phyloP scores from a whole-genome alignment of 2,888 invertebrate genomes.

The Mythimna lalbum region DNA sequence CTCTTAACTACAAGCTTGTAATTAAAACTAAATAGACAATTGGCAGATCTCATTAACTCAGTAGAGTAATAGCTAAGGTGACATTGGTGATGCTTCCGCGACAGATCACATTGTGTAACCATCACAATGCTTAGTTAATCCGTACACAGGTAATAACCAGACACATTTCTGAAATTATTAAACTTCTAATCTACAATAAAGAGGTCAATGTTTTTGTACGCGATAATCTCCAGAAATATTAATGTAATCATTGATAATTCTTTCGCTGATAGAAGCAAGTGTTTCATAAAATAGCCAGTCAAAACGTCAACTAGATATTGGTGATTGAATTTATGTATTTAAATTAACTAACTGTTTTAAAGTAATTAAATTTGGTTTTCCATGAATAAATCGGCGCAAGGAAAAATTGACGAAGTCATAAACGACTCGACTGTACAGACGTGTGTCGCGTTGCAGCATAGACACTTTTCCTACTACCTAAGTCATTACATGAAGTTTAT shows the following conservation, averaged over 20 bases:
- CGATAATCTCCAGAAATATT: background rate
- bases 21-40: constrained; percentile 1
- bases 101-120: constrained; percentile 61
- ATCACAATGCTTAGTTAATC: constrained; percentile 18
- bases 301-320: background rate
- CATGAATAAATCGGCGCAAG: background rate
- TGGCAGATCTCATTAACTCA: constrained; percentile 15
- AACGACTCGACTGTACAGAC: background rate
- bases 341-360: background rate
- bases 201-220: background rate
- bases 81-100: constrained; percentile 83
- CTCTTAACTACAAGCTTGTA: constrained; percentile 11
- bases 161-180: background rate
- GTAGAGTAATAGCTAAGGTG: constrained; percentile 77
- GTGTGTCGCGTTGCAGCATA: background rate
- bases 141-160: background rate
- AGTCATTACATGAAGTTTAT: background rate
- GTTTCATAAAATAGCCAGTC: too few species aligned
- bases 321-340: too few species aligned
- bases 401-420: background rate
- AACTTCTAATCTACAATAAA: background rate
- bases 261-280: background rate
- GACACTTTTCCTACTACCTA: background rate
- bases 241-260: background rate
- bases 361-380: background rate